A percentile compares a stretch with the other conserved stretches of the same genome.
phyloP scores from a whole-genome alignment of 2,113 vertebrate species.

The Hypanus sabinus region DNA sequence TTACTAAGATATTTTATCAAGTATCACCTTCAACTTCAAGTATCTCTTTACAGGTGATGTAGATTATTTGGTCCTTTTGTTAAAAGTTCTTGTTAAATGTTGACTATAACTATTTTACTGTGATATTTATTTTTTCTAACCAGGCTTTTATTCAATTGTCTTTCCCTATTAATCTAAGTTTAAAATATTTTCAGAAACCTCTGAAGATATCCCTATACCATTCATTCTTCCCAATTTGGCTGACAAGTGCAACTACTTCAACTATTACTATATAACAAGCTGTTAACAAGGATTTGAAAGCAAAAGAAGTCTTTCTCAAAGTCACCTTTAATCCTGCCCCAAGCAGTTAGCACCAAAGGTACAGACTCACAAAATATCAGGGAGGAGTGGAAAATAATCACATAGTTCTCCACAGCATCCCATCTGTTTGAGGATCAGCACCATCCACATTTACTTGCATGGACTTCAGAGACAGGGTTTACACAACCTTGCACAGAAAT shows the following conservation, averaged over 20 bases:
- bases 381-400: not conserved
- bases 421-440: not conserved
- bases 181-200: not conserved
- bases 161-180: not conserved
- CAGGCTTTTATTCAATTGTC: not conserved
- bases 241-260: not conserved
- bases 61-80: not conserved
- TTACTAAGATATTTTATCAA: not conserved
- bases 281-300: not conserved
- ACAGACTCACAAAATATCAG: not conserved
- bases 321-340: no score
- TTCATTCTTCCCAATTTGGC: not conserved
- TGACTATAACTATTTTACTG: no score
- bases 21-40: not conserved
- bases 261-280: not conserved
- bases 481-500: not conserved
- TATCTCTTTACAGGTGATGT: not conserved
- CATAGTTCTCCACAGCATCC: not conserved
- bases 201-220: not conserved
- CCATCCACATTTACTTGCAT: not conserved
- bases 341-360: not conserved
- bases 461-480: not conserved
- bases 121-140: not conserved
- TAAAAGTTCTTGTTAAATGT: not conserved
- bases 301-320: not conserved